These are phyloP conservation scores for Tineola bisselliella DNA, from an alignment of 2,888 invertebrate species.

Conservation along the genomic window DNA sequence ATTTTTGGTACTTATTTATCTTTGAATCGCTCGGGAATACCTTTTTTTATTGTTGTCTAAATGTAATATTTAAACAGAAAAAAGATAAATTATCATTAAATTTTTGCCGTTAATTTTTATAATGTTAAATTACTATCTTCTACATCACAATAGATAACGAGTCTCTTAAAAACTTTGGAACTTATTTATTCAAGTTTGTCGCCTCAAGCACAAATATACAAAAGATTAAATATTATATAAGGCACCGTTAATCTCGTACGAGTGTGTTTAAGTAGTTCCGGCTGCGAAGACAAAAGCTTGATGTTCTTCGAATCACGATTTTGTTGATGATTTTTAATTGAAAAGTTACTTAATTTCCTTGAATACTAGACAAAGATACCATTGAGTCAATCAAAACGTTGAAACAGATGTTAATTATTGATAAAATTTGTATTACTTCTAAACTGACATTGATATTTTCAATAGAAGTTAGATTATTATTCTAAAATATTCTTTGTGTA, in stretches of 20 bases:
- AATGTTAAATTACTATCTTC: neutral
- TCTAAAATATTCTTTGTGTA: neutral
- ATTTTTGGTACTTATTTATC: conserved; percentile 8
- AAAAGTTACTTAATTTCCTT: too few relatives aligned
- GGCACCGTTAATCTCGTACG: neutral
- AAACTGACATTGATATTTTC: neutral
- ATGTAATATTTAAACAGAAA: neutral
- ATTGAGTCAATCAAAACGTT: too few relatives aligned
- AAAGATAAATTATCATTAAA: neutral
- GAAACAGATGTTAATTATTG: too few relatives aligned
- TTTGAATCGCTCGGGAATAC: neutral
- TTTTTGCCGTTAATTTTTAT: neutral
- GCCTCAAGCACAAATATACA: neutral
- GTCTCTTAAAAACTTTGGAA: neutral
- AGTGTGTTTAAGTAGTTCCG: neutral
- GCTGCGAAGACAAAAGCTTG: neutral
- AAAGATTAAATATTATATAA: neutral
- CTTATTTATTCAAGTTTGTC: neutral
- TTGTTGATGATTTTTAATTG: too few relatives aligned
- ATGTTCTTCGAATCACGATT: too few relatives aligned
- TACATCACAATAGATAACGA: too few relatives aligned
- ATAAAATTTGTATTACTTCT: neutral
- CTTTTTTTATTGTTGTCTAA: neutral
- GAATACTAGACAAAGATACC: too few relatives aligned
- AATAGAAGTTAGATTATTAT: neutral